Evolutionary conservation across 2,888 invertebrate species (phyloP).

Genomic region (Thera britannica): DNA sequence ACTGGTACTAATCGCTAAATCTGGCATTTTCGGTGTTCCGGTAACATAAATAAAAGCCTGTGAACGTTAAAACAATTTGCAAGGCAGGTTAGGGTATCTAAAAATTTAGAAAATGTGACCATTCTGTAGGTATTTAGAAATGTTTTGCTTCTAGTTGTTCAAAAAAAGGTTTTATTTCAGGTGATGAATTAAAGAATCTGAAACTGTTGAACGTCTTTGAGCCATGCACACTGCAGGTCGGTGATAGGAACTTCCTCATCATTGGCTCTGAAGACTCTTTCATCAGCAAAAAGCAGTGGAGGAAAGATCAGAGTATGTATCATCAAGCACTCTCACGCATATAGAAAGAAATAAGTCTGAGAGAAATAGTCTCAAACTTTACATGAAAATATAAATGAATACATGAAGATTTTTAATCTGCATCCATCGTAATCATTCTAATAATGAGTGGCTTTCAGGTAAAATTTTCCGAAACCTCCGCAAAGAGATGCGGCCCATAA

Average conservation of each 20-base stretch:
- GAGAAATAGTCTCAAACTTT: too few relatives aligned
- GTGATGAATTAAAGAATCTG: conserved; percentile 92
- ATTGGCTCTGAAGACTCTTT: conserved; percentile 90
- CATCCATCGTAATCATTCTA: neutral
- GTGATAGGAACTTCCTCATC: conserved; percentile 93
- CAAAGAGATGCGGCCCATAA: conserved; percentile 67
- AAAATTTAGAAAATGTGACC: too few relatives aligned
- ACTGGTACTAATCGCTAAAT: too few relatives aligned
- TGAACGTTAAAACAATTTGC: too few relatives aligned
- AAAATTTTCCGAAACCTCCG: conserved; percentile 76
- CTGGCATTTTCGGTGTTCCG: too few relatives aligned
- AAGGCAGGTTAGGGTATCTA: too few relatives aligned
- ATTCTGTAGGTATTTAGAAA: neutral
- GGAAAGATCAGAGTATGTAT: conserved; percentile 85
- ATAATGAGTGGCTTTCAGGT: conserved; percentile 53
- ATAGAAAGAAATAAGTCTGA: too few relatives aligned
- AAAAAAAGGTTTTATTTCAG: conserved; percentile 69
- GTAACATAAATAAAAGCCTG: too few relatives aligned
- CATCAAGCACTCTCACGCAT: neutral
- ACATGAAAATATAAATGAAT: too few relatives aligned
- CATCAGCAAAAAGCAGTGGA: conserved; percentile 92
- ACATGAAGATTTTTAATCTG: too few relatives aligned
- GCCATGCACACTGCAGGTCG: conserved; percentile 94
- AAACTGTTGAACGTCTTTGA: conserved; percentile 94
- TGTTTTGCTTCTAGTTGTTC: neutral